These are phyloP conservation scores for Pachycephala philippinensis DNA, from an alignment of 2,113 vertebrate species.

Conservation along the genomic window DNA sequence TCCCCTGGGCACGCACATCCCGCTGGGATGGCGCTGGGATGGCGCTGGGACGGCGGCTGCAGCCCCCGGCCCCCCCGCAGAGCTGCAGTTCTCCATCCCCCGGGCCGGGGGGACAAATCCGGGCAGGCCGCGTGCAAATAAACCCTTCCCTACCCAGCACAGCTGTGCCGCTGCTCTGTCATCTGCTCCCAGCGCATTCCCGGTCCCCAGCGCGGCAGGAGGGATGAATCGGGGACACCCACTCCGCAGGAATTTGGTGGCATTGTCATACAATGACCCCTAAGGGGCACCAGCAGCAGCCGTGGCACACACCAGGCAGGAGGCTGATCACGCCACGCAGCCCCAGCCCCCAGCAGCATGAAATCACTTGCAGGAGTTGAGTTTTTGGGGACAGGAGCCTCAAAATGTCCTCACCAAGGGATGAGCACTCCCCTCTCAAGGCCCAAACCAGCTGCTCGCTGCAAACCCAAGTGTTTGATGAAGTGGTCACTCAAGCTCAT, in stretches of 20 bases:
- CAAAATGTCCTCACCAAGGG: rapidly evolving
- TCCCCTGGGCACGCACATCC: not conserved
- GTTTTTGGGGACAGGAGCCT: not conserved
- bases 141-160: not conserved
- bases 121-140: not conserved
- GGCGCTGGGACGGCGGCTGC: not conserved
- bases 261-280: not conserved
- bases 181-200: not conserved
- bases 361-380: not conserved
- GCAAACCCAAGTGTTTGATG: not conserved
- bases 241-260: not conserved
- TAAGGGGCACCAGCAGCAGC: not conserved
- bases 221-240: not conserved
- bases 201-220: rapidly evolving
- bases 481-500: not conserved
- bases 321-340: rapidly evolving
- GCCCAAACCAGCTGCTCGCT: rapidly evolving
- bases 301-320: rapidly evolving
- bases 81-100: not conserved
- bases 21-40: rapidly evolving
- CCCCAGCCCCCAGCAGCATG: not conserved
- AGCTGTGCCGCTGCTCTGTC: not conserved
- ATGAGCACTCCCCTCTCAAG: not conserved
- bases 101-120: rapidly evolving
- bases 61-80: not conserved